Evolutionary conservation across 2,113 vertebrate species (phyloP).

Genomic region (Haemorhous mexicanus): DNA sequence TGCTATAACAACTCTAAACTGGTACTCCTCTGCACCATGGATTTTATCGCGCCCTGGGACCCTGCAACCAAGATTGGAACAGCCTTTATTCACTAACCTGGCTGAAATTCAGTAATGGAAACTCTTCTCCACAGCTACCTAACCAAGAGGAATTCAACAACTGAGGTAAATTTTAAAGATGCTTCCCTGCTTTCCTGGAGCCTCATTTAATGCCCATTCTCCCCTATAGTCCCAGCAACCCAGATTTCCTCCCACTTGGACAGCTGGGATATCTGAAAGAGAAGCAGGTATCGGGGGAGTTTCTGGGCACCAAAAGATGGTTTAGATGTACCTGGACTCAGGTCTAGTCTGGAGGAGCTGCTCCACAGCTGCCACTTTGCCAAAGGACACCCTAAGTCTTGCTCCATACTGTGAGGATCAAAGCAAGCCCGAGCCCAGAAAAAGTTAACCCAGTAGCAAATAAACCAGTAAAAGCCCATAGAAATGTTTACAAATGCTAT

Average conservation of each 20-base stretch:
- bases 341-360: background rate
- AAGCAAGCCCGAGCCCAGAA: background rate
- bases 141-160: background rate
- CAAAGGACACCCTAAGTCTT: background rate
- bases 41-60: background rate
- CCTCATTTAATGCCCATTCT: background rate
- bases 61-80: background rate
- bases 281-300: background rate
- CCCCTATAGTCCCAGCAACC: background rate
- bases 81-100: background rate
- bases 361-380: background rate
- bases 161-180: background rate
- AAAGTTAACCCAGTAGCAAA: background rate
- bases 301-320: background rate
- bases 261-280: background rate
- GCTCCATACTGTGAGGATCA: background rate
- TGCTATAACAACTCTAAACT: accelerated
- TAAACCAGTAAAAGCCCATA: background rate
- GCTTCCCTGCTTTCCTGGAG: background rate
- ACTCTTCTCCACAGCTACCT: background rate
- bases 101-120: background rate
- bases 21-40: background rate
- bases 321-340: background rate
- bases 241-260: background rate
- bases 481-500: background rate